These are phyloP conservation scores for Porites australiensis DNA, from an alignment of 64 coral and sea anemone species.

Conservation along the genomic window DNA sequence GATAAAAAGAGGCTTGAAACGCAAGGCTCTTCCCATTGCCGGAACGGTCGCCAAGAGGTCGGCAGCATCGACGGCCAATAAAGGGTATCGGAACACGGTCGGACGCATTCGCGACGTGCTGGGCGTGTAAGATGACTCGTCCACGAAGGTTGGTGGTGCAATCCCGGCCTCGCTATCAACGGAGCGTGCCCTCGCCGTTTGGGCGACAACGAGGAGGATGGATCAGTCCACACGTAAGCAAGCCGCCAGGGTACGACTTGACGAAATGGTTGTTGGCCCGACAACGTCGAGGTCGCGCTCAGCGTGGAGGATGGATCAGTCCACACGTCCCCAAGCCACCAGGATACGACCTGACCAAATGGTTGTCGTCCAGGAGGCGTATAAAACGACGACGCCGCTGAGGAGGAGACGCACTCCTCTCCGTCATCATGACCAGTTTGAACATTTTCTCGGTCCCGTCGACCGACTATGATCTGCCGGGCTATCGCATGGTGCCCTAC, in stretches of 20 bases:
- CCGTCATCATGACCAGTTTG: background rate
- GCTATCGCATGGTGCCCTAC: background rate
- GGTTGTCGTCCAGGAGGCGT: too few species aligned
- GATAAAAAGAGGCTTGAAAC: background rate
- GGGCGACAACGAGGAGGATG: background rate
- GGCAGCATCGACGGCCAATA: background rate
- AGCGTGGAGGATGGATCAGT: too few species aligned
- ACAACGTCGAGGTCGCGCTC: too few species aligned
- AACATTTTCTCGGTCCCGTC: background rate
- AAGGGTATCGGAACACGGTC: background rate
- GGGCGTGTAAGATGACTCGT: background rate
- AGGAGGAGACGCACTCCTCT: background rate
- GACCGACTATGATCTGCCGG: background rate
- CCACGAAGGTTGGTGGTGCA: background rate
- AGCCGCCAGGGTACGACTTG: background rate
- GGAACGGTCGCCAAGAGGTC: too few species aligned
- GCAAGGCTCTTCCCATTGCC: background rate
- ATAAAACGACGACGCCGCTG: background rate
- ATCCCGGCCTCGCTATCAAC: background rate
- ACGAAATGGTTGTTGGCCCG: too few species aligned
- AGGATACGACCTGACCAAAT: too few species aligned
- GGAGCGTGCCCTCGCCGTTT: background rate
- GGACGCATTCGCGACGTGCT: background rate
- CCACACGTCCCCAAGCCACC: too few species aligned
- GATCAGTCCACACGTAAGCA: background rate